phyloP scores from a whole-genome alignment of 2,888 invertebrate species.

The Hydroisotoma schaefferi region DNA sequence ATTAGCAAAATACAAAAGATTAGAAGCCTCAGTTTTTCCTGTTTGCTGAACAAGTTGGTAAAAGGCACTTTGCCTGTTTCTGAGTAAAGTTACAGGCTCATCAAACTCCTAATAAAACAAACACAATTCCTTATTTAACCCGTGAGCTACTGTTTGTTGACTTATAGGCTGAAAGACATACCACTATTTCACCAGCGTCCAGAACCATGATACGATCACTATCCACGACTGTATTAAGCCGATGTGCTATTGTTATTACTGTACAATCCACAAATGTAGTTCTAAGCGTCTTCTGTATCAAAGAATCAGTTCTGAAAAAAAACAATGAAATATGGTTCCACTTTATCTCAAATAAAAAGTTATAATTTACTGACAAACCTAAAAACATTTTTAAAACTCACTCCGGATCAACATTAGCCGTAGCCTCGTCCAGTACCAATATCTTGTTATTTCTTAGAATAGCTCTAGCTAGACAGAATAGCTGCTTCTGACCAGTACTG shows the following conservation, averaged over 20 bases:
- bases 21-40: constrained; percentile 31
- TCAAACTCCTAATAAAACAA: constrained; percentile 38
- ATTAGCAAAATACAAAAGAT: neutral
- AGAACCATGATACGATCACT: constrained; percentile 83
- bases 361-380: no score
- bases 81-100: constrained; percentile 32
- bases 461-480: no score
- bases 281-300: constrained; percentile 79
- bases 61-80: constrained; percentile 23
- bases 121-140: neutral
- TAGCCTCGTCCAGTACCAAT: no score
- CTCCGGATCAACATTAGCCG: no score
- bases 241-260: constrained; percentile 85
- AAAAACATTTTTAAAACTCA: no score
- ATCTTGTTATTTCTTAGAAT: no score
- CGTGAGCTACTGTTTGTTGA: neutral
- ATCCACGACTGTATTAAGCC: constrained; percentile 89
- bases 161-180: constrained; percentile 13
- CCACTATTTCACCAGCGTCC: constrained; percentile 68
- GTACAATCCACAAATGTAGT: constrained; percentile 75
- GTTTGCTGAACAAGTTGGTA: constrained; percentile 37
- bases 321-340: no score
- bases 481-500: no score
- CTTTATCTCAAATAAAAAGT: no score
- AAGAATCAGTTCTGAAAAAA: constrained; percentile 65